Percentiles rank a stretch among this genome's conserved stretches.
phyloP scores from a whole-genome alignment of 2,888 invertebrate species.

The Caenorhabditis sp. region DNA sequence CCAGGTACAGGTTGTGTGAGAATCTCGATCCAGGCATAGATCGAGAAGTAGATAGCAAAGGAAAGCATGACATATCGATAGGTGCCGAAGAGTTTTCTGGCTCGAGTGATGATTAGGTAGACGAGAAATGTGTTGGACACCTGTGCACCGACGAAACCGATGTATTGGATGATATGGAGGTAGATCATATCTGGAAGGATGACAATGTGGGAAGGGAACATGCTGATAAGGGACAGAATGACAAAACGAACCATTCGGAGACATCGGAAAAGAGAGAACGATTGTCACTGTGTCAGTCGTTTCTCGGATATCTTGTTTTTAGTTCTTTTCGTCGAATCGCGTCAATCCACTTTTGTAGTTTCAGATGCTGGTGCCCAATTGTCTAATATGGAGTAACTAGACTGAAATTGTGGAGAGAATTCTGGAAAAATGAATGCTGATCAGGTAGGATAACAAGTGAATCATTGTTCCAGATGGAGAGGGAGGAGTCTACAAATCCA shows the following conservation, averaged over 20 bases:
- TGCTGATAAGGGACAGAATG: neutral
- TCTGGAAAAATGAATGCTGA: no score
- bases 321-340: neutral
- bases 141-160: slow-evolving; percentile 38
- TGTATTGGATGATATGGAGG: slow-evolving; percentile 35
- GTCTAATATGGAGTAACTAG: neutral
- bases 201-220: neutral
- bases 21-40: slow-evolving; percentile 44
- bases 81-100: slow-evolving; percentile 41
- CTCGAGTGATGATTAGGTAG: slow-evolving; percentile 40
- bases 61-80: slow-evolving; percentile 47
- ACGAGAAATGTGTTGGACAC: slow-evolving; percentile 34
- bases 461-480: neutral
- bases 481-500: no score
- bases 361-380: neutral
- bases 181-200: slow-evolving; percentile 19
- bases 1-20: slow-evolving; percentile 37
- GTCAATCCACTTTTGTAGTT: neutral
- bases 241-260: neutral
- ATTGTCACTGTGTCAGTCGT: neutral
- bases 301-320: neutral
- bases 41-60: slow-evolving; percentile 37
- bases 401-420: neutral
- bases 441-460: slow-evolving; percentile 2
- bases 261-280: slow-evolving; percentile 1